Evolutionary conservation across 92 coral and sea anemone genomes (phyloP).

Genomic region (Palythoa caribaeorum): DNA sequence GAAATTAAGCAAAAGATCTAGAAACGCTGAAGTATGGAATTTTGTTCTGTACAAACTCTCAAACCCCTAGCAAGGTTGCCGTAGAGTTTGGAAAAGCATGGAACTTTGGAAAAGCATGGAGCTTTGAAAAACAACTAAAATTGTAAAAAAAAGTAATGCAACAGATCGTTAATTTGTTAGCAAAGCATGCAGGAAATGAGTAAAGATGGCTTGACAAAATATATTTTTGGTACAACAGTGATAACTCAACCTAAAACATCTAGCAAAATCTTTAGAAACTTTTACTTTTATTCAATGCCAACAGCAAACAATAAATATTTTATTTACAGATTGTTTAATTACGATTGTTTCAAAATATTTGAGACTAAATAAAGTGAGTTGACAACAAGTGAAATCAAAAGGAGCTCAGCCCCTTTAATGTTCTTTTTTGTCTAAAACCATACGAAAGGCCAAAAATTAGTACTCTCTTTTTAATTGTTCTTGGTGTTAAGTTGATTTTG

Average conservation of each 20-base stretch:
- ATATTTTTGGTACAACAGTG: no score
- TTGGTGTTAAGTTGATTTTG: not conserved
- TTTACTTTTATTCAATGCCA: conserved; percentile 13
- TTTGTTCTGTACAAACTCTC: no score
- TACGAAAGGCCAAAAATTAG: not conserved
- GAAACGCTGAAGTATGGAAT: no score
- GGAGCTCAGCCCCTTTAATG: not conserved
- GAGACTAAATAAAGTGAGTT: not conserved
- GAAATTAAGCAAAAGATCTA: no score
- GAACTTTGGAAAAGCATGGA: no score
- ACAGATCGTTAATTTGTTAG: no score
- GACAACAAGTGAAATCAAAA: not conserved
- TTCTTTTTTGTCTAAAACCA: not conserved
- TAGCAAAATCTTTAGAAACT: not conserved
- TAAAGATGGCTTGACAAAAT: no score
- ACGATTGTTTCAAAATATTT: not conserved
- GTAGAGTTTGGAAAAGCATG: no score
- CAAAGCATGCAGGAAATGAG: no score
- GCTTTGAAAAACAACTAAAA: no score
- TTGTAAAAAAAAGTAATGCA: no score
- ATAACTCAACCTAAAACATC: not conserved
- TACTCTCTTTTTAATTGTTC: not conserved
- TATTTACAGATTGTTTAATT: conserved; percentile 18
- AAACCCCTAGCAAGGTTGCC: no score
- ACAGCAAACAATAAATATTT: conserved; percentile 33